Evolutionary conservation across 2,113 vertebrate genomes (phyloP).

Genomic region (Lutjanus erythropterus): DNA sequence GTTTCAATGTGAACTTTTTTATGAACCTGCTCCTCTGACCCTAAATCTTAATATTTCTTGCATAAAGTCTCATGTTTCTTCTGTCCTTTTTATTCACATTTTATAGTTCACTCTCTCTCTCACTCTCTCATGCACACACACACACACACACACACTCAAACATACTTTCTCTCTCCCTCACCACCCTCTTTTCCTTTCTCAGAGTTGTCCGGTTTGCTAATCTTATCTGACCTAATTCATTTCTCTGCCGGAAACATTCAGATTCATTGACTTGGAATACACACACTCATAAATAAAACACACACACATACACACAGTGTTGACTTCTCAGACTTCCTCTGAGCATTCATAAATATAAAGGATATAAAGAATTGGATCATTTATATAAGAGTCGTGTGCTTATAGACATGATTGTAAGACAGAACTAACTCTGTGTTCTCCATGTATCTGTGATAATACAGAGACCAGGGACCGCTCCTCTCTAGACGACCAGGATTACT

Average conservation of each 20-base stretch:
- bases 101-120: not conserved
- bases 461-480: not conserved
- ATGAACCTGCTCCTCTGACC: not conserved
- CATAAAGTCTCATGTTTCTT: not conserved
- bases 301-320: not conserved
- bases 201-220: slow-evolving; percentile 8
- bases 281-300: slow-evolving; percentile 21
- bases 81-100: not conserved
- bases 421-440: slow-evolving; percentile 12
- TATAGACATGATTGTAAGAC: not conserved
- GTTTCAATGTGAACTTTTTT: not conserved
- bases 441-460: slow-evolving; percentile 7
- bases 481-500: slow-evolving; percentile 29
- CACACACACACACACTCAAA: not conserved
- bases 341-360: not conserved
- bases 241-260: slow-evolving; percentile 19
- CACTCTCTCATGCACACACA: not conserved
- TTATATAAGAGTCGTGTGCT: not conserved
- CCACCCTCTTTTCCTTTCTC: not conserved
- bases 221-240: slow-evolving; percentile 45
- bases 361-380: not conserved
- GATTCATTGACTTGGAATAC: slow-evolving; percentile 25
- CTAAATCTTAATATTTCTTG: not conserved
- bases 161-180: not conserved
- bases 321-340: slow-evolving; percentile 9